A percentile compares a stretch with the other conserved stretches of the same genome.
Evolutionary conservation across 2,797 vertebrate species (phyloP).

Genomic region (Echeneis naucrates): DNA sequence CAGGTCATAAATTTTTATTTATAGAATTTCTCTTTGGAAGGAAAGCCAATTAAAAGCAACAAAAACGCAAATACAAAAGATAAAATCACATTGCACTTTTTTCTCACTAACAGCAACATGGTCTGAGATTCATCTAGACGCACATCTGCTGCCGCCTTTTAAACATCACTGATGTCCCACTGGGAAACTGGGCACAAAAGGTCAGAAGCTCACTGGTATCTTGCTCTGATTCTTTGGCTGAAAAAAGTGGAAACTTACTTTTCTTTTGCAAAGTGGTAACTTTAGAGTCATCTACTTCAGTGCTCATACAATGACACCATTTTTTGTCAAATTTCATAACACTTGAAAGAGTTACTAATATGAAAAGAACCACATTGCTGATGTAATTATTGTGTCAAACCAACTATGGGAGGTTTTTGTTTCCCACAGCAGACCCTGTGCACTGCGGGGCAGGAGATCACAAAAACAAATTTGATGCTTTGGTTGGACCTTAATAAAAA

Average conservation of each 20-base stretch:
- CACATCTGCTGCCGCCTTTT: slow-evolving; percentile 6
- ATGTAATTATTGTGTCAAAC: slow-evolving; percentile 55
- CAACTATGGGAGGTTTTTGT: slow-evolving; percentile 35
- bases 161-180: neutral
- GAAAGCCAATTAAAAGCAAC: slow-evolving; percentile 18
- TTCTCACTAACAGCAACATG: neutral
- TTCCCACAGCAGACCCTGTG: slow-evolving; percentile 36
- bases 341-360: neutral
- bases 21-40: slow-evolving; percentile 46
- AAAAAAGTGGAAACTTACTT: neutral
- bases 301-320: slow-evolving; percentile 29
- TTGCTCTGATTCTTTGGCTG: neutral
- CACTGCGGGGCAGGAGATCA: slow-evolving; percentile 29
- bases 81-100: slow-evolving; percentile 22
- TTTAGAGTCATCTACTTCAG: slow-evolving; percentile 15
- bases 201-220: neutral
- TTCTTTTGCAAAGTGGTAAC: slow-evolving; percentile 7
- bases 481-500: slow-evolving; percentile 50
- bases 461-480: slow-evolving; percentile 42
- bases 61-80: slow-evolving; percentile 27
- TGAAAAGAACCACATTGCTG: slow-evolving; percentile 28
- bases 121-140: neutral
- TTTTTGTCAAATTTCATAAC: slow-evolving; percentile 5
- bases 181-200: neutral
- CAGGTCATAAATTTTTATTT: slow-evolving; percentile 43